Evolutionary conservation across 2,113 vertebrate species (phyloP), one percentile per base, ranked within the genome.

Genomic region (Pipa parva): DNA sequence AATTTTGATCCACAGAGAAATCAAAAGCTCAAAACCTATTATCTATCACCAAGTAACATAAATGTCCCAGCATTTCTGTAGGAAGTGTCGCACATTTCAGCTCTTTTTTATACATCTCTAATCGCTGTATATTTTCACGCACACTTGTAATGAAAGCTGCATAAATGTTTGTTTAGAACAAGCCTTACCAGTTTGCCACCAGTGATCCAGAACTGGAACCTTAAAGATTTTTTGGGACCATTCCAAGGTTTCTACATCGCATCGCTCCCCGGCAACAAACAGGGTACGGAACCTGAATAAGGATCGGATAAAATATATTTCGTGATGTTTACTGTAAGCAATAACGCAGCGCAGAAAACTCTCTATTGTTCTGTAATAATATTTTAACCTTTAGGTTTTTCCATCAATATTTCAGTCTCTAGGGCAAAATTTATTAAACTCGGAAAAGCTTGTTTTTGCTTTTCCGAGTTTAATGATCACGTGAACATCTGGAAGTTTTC

Each of bases 121-220:
- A 36, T 36, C 33, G 4, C 33, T n/a, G 15, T 36, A 36, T 36
- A 12, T 36, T 5, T 36, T 12, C 15, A 5, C 82, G 76, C 71
- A 36, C 10, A 36, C 15, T 36, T 9, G 2, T 36, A 36, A 7
- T 12, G 33, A 36, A 7, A 3, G 12, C 12, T n/a, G 15, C 39
- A 42, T 42, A 4, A 42, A 1, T 42, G 12, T 42, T n/a, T n/a
- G n/a, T n/a, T n/a, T n/a, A n/a, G 39, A 0, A 0, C 0, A 8
- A 58, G 51, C 76, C 82, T 87, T 79, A 99, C 97, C 96, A 9
- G 97, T 99, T 80, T 99, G 97, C 97, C 97, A 99, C 97, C 97
- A 99, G 66, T 99, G 97, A 79, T 99, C 97, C 77, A 99, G 80
- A 39, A 99, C 91, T 12, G 96, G 95, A 22, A 94, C 95, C n/a